phyloP scores from a whole-genome alignment of 2,113 vertebrate genomes.

The Nestor notabilis region DNA sequence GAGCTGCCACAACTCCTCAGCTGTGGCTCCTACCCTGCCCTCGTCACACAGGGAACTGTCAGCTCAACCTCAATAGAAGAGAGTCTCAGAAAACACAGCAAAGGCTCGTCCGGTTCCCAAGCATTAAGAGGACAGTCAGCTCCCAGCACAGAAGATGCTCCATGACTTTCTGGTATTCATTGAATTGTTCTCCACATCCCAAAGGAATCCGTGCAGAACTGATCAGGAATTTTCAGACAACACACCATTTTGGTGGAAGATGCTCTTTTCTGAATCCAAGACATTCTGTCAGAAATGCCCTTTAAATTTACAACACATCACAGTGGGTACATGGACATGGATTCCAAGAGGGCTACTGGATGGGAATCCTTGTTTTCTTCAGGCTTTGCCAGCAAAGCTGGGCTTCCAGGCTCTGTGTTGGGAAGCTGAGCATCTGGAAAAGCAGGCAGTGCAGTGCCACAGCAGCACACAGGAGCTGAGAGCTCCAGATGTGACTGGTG shows the following conservation, averaged over 20 bases:
- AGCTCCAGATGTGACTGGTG: not conserved
- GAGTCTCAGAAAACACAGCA: not conserved
- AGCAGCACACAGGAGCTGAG: not conserved
- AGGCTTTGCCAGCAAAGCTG: not conserved
- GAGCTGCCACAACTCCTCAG: not conserved
- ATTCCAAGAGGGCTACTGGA: not conserved
- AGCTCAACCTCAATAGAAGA: not conserved
- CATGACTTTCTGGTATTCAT: not conserved
- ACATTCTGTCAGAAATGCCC: not conserved
- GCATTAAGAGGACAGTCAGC: not conserved
- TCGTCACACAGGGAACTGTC: not conserved
- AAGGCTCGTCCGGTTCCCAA: not conserved
- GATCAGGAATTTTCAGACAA: not conserved
- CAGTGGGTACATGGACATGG: accelerated
- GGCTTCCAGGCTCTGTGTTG: not conserved
- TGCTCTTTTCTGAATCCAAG: not conserved
- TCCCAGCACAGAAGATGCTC: not conserved
- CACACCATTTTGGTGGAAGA: not conserved
- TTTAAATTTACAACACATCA: not conserved
- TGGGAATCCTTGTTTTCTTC: not conserved
- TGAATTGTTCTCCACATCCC: not conserved
- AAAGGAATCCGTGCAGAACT: not conserved
- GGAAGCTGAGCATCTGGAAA: not conserved
- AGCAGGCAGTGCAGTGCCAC: not conserved
- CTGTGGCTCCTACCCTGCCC: not conserved